Evolutionary conservation across 2,888 invertebrate species (phyloP).

Genomic region (Frankliniella fusca): DNA sequence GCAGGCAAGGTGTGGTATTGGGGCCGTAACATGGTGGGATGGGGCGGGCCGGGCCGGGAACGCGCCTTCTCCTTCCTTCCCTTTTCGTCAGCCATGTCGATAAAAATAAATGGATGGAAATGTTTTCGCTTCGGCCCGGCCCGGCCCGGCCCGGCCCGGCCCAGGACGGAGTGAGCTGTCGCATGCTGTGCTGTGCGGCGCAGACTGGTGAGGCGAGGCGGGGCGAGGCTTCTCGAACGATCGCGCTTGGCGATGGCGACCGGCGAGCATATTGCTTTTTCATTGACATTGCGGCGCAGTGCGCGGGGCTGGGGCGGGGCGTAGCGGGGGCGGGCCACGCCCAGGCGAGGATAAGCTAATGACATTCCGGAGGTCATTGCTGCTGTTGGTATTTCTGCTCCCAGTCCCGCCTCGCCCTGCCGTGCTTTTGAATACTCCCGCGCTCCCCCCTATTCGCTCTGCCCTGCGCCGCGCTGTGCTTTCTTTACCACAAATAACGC

Average conservation of each 20-base stretch:
- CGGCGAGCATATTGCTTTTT: not conserved
- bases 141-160: not conserved
- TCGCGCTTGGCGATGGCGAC: not conserved
- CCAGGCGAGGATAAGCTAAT: not conserved
- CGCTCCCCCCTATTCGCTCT: not conserved
- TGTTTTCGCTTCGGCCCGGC: not conserved
- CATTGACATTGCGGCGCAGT: not conserved
- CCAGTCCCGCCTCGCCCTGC: no score
- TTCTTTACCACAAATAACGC: not conserved
- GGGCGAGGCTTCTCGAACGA: not conserved
- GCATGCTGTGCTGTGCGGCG: not conserved
- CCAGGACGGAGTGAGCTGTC: not conserved
- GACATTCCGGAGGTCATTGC: not conserved
- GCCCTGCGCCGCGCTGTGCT: not conserved
- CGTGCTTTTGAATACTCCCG: no score
- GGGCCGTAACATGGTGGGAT: not conserved
- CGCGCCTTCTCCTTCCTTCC: not conserved
- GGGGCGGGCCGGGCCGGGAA: no score
- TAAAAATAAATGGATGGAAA: constrained; percentile 4
- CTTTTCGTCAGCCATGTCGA: not conserved
- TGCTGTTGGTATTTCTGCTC: not conserved
- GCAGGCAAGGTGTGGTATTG: not conserved
- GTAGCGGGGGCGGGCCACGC: not conserved
- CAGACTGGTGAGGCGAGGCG: not conserved
- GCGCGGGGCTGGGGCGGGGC: not conserved